phyloP scores from a whole-genome alignment of 2,888 invertebrate species.

The Crioceris asparagi region DNA sequence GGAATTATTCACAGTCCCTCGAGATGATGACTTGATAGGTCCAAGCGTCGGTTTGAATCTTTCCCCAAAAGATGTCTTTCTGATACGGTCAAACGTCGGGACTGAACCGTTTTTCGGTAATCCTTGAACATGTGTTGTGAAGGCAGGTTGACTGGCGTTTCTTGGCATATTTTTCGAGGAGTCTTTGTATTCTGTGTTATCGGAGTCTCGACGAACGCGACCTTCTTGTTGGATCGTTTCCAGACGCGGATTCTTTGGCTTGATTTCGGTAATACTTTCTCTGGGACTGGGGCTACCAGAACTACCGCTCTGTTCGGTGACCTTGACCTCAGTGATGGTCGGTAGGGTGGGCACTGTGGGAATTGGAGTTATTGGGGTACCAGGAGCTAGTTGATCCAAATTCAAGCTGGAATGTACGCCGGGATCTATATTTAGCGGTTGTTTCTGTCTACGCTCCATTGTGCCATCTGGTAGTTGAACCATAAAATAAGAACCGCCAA shows the following conservation, averaged over 20 bases:
- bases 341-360: slow-evolving; percentile 80
- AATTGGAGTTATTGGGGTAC: slow-evolving; percentile 64
- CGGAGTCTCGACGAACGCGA: slow-evolving; percentile 24
- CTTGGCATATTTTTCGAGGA: slow-evolving; percentile 51
- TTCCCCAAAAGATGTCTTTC: slow-evolving; percentile 75
- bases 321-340: slow-evolving; percentile 76
- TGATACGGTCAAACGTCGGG: slow-evolving; percentile 77
- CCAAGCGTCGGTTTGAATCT: slow-evolving; percentile 75
- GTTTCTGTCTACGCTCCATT: slow-evolving; percentile 80
- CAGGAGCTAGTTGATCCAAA: slow-evolving; percentile 68
- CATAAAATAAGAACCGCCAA: slow-evolving; percentile 45
- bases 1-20: slow-evolving; percentile 58
- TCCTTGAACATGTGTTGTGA: slow-evolving; percentile 45
- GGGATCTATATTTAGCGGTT: slow-evolving; percentile 85
- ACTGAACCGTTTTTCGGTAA: slow-evolving; percentile 83
- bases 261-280: slow-evolving; percentile 27
- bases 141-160: slow-evolving; percentile 81
- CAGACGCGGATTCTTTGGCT: slow-evolving; percentile 32
- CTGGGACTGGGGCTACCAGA: slow-evolving; percentile 41
- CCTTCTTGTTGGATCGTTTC: slow-evolving; percentile 31
- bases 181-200: slow-evolving; percentile 17
- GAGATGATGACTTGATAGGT: slow-evolving; percentile 67
- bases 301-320: slow-evolving; percentile 43
- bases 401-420: slow-evolving; percentile 89
- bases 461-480: slow-evolving; percentile 85